phyloP scores from a whole-genome alignment of 2,888 invertebrate genomes.

The Holacanthella duospinosa region DNA sequence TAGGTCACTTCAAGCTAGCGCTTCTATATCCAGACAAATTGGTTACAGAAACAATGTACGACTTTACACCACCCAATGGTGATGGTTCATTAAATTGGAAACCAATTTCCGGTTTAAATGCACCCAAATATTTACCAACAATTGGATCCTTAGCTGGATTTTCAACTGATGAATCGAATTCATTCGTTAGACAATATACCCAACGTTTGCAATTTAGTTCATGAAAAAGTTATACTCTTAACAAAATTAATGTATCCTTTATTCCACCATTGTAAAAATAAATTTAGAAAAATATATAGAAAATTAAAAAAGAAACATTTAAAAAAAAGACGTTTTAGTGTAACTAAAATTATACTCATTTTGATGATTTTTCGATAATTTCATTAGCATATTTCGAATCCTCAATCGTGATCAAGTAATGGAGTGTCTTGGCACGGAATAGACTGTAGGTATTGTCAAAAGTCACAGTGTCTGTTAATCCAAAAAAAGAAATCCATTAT shows the following conservation, averaged over 20 bases:
- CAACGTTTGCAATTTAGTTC: no score
- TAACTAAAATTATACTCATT: not conserved
- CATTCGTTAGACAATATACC: not conserved
- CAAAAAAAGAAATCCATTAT: not conserved
- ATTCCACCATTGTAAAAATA: not conserved
- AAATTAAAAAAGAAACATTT: not conserved
- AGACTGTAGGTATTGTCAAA: conserved; percentile 24
- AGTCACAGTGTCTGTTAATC: conserved; percentile 16
- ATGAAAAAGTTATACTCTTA: no score
- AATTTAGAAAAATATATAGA: not conserved
- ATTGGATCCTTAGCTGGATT: not conserved
- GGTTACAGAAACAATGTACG: not conserved
- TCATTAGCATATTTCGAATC: not conserved
- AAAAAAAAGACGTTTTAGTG: not conserved
- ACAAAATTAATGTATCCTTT: not conserved
- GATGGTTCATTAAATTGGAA: conserved; percentile 4
- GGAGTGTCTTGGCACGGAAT: conserved; percentile 14
- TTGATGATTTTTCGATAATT: not conserved
- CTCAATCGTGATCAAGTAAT: conserved; percentile 16
- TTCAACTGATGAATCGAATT: not conserved
- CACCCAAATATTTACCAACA: not conserved
- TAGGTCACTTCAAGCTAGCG: conserved; percentile 3
- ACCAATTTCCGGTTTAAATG: not conserved
- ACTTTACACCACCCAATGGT: conserved; percentile 4
- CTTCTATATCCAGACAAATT: conserved; percentile 9